Conservation (phyloP, 2,797 vertebrate genomes). For the Gymnoscopelus microlampas region DNA sequence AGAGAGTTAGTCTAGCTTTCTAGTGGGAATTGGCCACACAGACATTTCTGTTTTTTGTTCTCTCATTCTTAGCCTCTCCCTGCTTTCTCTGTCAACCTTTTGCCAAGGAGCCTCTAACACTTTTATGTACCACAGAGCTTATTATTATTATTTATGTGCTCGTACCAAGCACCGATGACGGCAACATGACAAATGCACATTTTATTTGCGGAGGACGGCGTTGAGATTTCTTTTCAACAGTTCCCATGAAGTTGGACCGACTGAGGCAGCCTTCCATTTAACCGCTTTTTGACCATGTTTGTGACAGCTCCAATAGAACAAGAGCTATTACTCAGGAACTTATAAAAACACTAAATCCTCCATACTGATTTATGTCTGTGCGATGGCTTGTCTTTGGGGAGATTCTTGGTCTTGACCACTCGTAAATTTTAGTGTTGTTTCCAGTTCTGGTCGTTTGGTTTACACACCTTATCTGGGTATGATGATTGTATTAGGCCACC, state of each 20-base stretch:
- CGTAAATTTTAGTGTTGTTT: constrained; percentile 40
- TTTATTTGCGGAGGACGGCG: constrained; percentile 45
- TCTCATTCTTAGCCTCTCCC: constrained; percentile 11
- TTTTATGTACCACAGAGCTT: constrained; percentile 32
- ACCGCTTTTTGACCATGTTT: constrained; percentile 51
- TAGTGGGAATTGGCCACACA: constrained; percentile 54
- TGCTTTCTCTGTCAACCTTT: not conserved
- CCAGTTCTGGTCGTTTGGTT: constrained; percentile 5
- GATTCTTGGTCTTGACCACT: constrained; percentile 53
- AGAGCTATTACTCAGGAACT: constrained; percentile 69
- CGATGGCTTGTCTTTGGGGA: constrained; percentile 58
- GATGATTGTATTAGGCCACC: constrained; percentile 10
- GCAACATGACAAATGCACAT: constrained; percentile 29
- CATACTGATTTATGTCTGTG: constrained; percentile 67
- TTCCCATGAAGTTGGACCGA: constrained; percentile 70
- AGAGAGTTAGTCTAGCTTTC: constrained; percentile 39
- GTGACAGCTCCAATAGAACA: constrained; percentile 74
- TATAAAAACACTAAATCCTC: constrained; percentile 61
- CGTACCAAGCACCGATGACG: not conserved
- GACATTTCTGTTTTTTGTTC: constrained; percentile 44
- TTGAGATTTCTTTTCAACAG: constrained; percentile 55
- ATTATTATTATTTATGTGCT: constrained; percentile 15
- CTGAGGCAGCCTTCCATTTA: constrained; percentile 40
- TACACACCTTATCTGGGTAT: not conserved
- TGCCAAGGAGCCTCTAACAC: constrained; percentile 7